Conservation (phyloP, 2,888 invertebrate genomes). For the Sericinus montela region DNA sequence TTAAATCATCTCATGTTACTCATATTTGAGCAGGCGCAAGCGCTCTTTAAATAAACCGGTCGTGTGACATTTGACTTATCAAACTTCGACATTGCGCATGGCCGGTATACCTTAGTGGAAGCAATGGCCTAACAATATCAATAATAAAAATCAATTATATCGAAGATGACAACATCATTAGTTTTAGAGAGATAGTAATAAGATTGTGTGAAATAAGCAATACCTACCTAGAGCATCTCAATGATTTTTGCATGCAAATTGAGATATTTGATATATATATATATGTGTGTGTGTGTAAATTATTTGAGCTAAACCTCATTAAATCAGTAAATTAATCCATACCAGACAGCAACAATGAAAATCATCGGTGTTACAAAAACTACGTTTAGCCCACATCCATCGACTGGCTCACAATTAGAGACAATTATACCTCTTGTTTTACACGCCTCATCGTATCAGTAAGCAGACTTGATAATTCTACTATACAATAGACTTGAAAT, state of each 20-base stretch:
- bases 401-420: too few relatives aligned
- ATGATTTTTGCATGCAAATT: too few relatives aligned
- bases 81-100: conserved; percentile 47
- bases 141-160: conserved; percentile 27
- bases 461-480: background rate
- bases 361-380: too few relatives aligned
- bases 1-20: conserved; percentile 44
- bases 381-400: too few relatives aligned
- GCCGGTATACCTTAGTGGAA: conserved; percentile 42
- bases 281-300: too few relatives aligned
- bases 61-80: conserved; percentile 54
- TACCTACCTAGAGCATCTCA: too few relatives aligned
- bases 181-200: too few relatives aligned
- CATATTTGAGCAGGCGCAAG: conserved; percentile 37
- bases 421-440: conserved; percentile 4
- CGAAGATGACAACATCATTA: background rate
- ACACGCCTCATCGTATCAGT: background rate
- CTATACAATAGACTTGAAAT: conserved; percentile 14
- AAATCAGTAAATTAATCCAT: too few relatives aligned
- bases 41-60: conserved; percentile 53
- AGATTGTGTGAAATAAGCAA: too few relatives aligned
- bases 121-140: conserved; percentile 43
- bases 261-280: too few relatives aligned
- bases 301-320: too few relatives aligned
- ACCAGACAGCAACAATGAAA: too few relatives aligned